Evolutionary conservation across 2,888 invertebrate genomes (phyloP), one percentile per base, ranked within the genome.

Genomic region (Tachina lurida): DNA sequence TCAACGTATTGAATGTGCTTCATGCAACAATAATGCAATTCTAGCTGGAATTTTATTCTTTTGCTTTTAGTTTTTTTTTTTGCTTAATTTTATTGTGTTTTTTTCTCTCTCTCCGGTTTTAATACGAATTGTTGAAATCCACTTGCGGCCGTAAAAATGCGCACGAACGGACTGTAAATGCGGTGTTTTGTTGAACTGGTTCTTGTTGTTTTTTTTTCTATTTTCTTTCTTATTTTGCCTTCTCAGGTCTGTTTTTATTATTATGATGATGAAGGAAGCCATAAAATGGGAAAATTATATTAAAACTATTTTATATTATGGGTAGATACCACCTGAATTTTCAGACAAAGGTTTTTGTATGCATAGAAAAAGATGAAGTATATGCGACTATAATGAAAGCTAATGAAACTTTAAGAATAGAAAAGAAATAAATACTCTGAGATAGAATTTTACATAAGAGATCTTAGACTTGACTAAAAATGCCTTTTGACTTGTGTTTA

Each of bases 121-220:
- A 47, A 78, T 73, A 31, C n/a, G 54, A 71, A 77, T 52, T 70
- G 79, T 67, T 83, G 65, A 79, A 83, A 80, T 83, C 56, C 82
- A 83, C 76, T 86, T 83, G 86, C 76, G 80, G 79, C 79, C 76
- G 68, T 80, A 73, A 73, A 77, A 83, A 68, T 83, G 75, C 60
- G 67, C 71, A 86, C 86, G 76, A 86, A 76, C 71, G 65, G 79
- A 62, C 67, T 86, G 67, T 73, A 83, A 86, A 83, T 83, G 82
- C 79, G 56, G 86, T 79, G 76, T 71, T 71, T 75, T 75, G 60
- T 73, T 60, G 60, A 47, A 19, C 60, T 70, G 75, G 1, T 62
- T 19, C 31, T 43, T 5, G 4, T n/a, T 74, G n/a, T 49, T 22
- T 73, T 54, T 15, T 60, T 0, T 31, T 31, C 4, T 19, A 22